Percentiles rank a stretch among this genome's conserved stretches.
Evolutionary conservation across 2,797 vertebrate species (phyloP).

Genomic region (Cyprinella venusta): DNA sequence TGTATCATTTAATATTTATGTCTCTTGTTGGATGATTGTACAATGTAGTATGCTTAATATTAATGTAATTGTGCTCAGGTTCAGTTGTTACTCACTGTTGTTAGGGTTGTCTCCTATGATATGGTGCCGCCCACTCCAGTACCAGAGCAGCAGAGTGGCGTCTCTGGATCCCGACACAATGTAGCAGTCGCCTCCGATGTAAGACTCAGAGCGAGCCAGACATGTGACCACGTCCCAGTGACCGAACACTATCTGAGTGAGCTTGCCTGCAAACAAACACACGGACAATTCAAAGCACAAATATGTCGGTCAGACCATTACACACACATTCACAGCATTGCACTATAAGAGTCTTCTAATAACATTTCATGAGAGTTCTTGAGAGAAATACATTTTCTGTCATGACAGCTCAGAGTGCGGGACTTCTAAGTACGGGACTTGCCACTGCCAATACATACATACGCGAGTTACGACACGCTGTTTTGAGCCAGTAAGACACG

Average conservation of each 20-base stretch:
- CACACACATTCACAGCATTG: neutral
- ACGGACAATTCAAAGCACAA: neutral
- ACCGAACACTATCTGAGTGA: slow-evolving; percentile 98
- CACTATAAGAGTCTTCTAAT: neutral
- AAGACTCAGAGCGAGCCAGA: slow-evolving; percentile 94
- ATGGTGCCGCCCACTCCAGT: slow-evolving; percentile 97
- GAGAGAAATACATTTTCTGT: neutral
- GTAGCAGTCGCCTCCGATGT: slow-evolving; percentile 97
- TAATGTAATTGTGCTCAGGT: neutral
- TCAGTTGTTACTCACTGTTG: slow-evolving; percentile 87
- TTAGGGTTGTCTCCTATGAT: slow-evolving; percentile 99
- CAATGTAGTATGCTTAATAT: neutral
- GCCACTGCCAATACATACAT: neutral
- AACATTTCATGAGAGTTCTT: neutral
- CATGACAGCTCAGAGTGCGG: neutral
- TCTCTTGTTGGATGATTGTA: neutral
- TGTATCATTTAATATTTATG: neutral
- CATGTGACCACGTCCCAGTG: slow-evolving; percentile 99
- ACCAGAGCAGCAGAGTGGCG: slow-evolving; percentile 95
- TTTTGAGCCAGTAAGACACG: neutral
- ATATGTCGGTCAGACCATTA: neutral
- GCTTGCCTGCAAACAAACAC: slow-evolving; percentile 80
- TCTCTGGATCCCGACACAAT: slow-evolving; percentile 97
- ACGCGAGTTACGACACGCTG: no score
- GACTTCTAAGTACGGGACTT: no score